Evolutionary conservation across 2,113 vertebrate species (phyloP).

Genomic region (Crotophaga sulcirostris): DNA sequence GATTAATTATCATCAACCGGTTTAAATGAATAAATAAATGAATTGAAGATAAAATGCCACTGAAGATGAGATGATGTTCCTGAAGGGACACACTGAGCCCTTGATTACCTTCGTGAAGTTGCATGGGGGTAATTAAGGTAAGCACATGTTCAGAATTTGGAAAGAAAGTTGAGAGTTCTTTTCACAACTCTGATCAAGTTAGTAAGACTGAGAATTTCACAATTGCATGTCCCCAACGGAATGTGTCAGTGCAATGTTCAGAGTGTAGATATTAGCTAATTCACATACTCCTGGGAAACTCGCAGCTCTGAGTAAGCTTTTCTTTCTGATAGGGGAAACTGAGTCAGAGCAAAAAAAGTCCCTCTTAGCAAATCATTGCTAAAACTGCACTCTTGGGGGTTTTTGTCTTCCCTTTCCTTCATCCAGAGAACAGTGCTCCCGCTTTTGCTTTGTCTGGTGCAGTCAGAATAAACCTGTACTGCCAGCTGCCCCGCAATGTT

Average conservation of each 20-base stretch:
- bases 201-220: not conserved
- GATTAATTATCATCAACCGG: not conserved
- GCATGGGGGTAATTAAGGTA: not conserved
- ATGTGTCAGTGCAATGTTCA: fast-evolving
- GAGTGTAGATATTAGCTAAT: not conserved
- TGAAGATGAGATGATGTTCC: not conserved
- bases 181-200: not conserved
- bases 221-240: not conserved
- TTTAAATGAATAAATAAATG: not conserved
- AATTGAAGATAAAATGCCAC: not conserved
- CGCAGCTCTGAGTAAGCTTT: not conserved
- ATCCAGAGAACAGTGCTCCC: not conserved
- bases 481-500: not conserved
- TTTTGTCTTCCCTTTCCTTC: not conserved
- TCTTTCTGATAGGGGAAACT: not conserved
- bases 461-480: not conserved
- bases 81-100: not conserved
- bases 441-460: not conserved
- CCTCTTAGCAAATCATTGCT: not conserved
- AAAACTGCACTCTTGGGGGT: not conserved
- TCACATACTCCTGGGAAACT: not conserved
- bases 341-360: not conserved
- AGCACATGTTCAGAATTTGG: not conserved
- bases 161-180: not conserved
- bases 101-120: not conserved